Conservation (phyloP, 2,888 invertebrate species). For the Pardosa pseudoannulata region DNA sequence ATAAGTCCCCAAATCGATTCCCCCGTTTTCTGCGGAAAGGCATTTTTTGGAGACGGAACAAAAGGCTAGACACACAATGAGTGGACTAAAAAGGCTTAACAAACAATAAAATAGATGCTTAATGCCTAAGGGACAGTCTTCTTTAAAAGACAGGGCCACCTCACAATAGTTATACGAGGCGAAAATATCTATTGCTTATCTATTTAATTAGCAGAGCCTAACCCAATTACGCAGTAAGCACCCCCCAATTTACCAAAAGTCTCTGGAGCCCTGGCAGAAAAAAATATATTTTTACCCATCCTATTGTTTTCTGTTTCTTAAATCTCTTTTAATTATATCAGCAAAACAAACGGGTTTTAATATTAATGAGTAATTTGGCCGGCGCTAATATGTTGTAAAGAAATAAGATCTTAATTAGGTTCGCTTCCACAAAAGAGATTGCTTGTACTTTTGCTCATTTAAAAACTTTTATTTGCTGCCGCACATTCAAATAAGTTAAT, state of each 20-base stretch:
- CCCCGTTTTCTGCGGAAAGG: not conserved
- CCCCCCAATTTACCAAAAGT: conserved; percentile 70
- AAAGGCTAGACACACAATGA: conserved; percentile 3
- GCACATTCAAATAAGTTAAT: conserved; percentile 73
- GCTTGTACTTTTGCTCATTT: conserved; percentile 73
- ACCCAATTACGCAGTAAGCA: conserved; percentile 71
- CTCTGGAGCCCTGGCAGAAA: conserved; percentile 55
- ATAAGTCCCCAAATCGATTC: not conserved
- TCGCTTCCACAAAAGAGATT: conserved; percentile 66
- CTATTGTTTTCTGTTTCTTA: conserved; percentile 71
- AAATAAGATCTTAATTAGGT: conserved; percentile 72
- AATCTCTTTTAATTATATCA: conserved; percentile 73
- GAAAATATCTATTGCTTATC: conserved; percentile 72
- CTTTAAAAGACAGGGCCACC: conserved; percentile 51
- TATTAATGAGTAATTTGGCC: conserved; percentile 73
- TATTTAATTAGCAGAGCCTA: conserved; percentile 70
- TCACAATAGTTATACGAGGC: conserved; percentile 61
- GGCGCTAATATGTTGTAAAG: conserved; percentile 72
- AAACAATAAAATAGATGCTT: conserved; percentile 59
- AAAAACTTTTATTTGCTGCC: conserved; percentile 71
- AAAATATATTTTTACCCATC: conserved; percentile 47
- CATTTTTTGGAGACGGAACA: not conserved
- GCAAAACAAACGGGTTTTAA: conserved; percentile 73
- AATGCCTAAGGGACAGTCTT: conserved; percentile 53
- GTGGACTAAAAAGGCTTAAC: conserved; percentile 39